A percentile compares a stretch with the other conserved stretches of the same genome.
Evolutionary conservation across 2,888 invertebrate genomes (phyloP).

Genomic region (Harpagoxenus sublaevis): DNA sequence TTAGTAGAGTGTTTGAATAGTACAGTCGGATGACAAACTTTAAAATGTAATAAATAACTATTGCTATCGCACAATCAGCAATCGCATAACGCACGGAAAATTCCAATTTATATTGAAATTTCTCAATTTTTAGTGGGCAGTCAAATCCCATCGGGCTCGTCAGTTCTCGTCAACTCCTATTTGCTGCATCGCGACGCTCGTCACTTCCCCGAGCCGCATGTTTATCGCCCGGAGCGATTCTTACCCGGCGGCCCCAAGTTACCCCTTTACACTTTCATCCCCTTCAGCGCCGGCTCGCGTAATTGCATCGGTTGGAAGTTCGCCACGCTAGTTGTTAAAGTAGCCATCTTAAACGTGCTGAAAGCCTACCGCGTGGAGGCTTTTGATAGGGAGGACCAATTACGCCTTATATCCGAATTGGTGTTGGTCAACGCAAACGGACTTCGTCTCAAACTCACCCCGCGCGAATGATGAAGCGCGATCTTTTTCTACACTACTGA

Average conservation of each 20-base stretch:
- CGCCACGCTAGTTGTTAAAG: constrained; percentile 84
- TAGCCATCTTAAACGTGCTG: constrained; percentile 85
- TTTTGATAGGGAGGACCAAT: constrained; percentile 83
- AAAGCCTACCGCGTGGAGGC: constrained; percentile 85
- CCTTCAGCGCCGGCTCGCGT: constrained; percentile 86
- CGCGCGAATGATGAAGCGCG: constrained; percentile 57
- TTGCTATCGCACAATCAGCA: too few species aligned
- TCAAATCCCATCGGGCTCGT: constrained; percentile 82
- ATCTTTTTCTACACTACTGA: not conserved
- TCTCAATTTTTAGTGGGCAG: constrained; percentile 78
- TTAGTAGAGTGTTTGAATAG: not conserved
- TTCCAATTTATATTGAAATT: not conserved
- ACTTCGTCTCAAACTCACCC: constrained; percentile 77
- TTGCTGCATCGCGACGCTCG: constrained; percentile 86
- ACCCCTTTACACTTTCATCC: constrained; percentile 85
- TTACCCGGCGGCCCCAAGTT: constrained; percentile 83
- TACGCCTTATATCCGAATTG: constrained; percentile 86
- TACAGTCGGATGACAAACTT: not conserved
- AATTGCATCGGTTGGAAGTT: constrained; percentile 85
- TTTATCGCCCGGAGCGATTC: constrained; percentile 87
- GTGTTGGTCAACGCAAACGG: constrained; percentile 84
- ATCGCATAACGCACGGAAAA: not conserved
- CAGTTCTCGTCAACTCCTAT: constrained; percentile 83
- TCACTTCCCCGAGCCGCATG: constrained; percentile 87
- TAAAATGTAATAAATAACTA: not conserved